A percentile compares a stretch with the other conserved stretches of the same genome.
Conservation (phyloP, 2,113 vertebrate genomes). For the Hystrix cristata region DNA sequence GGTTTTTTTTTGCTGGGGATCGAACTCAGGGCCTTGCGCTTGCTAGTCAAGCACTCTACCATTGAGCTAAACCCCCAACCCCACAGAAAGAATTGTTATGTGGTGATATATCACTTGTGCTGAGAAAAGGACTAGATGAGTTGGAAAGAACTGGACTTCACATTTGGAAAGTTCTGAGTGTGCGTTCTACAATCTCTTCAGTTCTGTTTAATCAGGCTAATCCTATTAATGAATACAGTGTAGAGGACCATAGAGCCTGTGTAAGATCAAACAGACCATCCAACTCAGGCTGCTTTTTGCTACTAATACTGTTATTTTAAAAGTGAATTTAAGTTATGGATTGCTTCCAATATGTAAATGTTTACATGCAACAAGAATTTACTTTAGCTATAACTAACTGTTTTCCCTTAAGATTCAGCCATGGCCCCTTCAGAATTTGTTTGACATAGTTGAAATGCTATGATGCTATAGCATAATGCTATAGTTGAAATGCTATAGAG, state of each 20-base stretch:
- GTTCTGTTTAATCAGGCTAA: constrained; percentile 58
- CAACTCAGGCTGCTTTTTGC: constrained; percentile 38
- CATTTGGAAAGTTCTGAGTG: constrained; percentile 23
- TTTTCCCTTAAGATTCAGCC: constrained; percentile 58
- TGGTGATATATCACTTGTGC: background rate
- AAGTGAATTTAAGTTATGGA: constrained; percentile 55
- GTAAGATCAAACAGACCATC: background rate
- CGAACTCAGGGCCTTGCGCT: too few species aligned
- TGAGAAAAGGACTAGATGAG: constrained; percentile 5
- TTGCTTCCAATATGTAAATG: constrained; percentile 29
- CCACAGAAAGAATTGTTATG: constrained; percentile 6
- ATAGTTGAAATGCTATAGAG: background rate
- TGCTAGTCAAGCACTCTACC: too few species aligned
- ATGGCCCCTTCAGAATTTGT: constrained; percentile 50
- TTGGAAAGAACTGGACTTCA: constrained; percentile 53
- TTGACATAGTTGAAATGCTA: background rate
- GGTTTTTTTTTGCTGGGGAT: too few species aligned
- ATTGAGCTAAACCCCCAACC: too few species aligned
- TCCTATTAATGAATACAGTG: constrained; percentile 34
- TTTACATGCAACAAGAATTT: constrained; percentile 38
- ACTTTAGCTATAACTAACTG: constrained; percentile 26
- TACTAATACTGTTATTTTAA: background rate
- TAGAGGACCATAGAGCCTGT: background rate
- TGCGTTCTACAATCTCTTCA: constrained; percentile 56
- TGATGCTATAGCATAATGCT: too few species aligned